Evolutionary conservation across 2,113 vertebrate genomes (phyloP), one percentile per base, ranked within the genome.

Genomic region (Hypomesus transpacificus): DNA sequence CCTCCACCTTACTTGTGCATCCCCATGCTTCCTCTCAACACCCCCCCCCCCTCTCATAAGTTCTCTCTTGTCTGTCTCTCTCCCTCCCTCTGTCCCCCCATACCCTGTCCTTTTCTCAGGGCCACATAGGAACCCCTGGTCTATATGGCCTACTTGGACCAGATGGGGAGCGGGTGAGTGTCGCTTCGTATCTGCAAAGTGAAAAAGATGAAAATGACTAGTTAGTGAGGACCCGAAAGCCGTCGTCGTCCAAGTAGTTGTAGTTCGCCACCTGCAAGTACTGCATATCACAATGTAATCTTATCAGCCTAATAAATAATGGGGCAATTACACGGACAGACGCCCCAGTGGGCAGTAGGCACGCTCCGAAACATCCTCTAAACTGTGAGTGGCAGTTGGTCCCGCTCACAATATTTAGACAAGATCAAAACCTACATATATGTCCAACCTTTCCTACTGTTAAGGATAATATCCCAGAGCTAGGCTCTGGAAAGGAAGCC

Each of bases 81-180:
- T 28, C 21, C 57, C 21, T 57, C 64, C 68, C 16, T 75, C 59
- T 71, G 13, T 64, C 39, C 39, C 59, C 64, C n/a, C 57, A 76
- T 31, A 70, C 51, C 83, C 66, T 70, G 80, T 70, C 75, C 71
- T 82, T 60, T 66, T 78, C 71, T 73, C 87, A 98, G 96, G 97
- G 97, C 24, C 96, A 95, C 88, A 97, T 99, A 82, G 97, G 97
- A 78, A 84, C 92, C 77, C 93, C 94, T 1, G 97, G 97, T 75
- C 89, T 96, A 78, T 95, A 94, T 76, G 96, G 97, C 72, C 89
- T 95, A 63, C 93, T 94, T 3, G 97, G 97, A 74, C 85, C 94
- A 20, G 95, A 98, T 75, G 97, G 96, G 84, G 95, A 98, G 78
- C 93, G 95, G 90, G 97, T 99, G 88, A 98, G 97, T 98, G 85